phyloP scores from a whole-genome alignment of 2,888 invertebrate species.

The Stratiomys singularior region DNA sequence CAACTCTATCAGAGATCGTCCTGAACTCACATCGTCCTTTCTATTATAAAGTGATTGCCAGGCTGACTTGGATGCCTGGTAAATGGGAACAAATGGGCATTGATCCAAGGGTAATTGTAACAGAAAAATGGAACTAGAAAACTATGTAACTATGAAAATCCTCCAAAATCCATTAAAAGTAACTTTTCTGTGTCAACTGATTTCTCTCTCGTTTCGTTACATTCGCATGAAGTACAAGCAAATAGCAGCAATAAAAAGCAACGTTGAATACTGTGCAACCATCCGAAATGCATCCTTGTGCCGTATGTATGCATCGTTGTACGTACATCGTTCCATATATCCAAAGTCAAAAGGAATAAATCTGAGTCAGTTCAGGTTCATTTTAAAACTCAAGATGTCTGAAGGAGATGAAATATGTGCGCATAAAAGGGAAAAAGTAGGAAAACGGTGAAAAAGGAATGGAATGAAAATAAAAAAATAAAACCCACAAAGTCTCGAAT shows the following conservation, averaged over 20 bases:
- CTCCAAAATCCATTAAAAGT: slow-evolving; percentile 42
- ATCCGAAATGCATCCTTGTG: not conserved
- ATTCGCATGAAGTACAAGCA: not conserved
- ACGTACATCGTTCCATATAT: slow-evolving; percentile 22
- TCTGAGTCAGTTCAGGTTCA: slow-evolving; percentile 39
- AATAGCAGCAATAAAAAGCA: not conserved
- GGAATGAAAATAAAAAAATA: not conserved
- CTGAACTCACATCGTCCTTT: not conserved
- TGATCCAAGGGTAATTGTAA: slow-evolving; percentile 37
- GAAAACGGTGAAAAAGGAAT: not conserved
- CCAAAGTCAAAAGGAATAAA: slow-evolving; percentile 36
- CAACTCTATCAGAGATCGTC: not conserved
- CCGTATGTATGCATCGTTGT: not conserved
- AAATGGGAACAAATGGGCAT: slow-evolving; percentile 38
- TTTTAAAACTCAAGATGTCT: not conserved
- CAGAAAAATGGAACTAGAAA: slow-evolving; percentile 21
- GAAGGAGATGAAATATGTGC: not conserved
- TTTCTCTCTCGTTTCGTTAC: slow-evolving; percentile 7
- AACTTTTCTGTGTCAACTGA: slow-evolving; percentile 45
- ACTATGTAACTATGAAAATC: slow-evolving; percentile 29
- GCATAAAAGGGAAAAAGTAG: not conserved
- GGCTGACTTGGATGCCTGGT: not conserved
- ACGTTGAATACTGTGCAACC: not conserved
- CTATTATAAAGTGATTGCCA: not conserved
- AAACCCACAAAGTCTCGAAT: not conserved